Evolutionary conservation across 2,797 vertebrate genomes (phyloP).

Genomic region (Sylvia borin): DNA sequence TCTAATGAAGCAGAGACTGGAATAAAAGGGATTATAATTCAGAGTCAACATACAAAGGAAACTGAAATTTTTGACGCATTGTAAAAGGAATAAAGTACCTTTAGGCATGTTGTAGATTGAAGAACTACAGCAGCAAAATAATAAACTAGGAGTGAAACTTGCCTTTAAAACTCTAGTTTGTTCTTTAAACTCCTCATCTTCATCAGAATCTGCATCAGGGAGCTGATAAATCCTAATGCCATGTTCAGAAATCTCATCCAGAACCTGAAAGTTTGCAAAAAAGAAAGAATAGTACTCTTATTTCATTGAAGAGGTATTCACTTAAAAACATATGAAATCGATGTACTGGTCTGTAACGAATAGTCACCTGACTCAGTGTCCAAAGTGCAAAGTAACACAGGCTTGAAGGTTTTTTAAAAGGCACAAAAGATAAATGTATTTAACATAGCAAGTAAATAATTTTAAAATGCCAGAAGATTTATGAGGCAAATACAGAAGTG

Average conservation of each 20-base stretch:
- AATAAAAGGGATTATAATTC: not conserved
- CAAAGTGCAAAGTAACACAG: not conserved
- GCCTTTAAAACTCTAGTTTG: slow-evolving; percentile 89
- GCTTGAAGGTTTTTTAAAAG: not conserved
- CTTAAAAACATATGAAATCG: not conserved
- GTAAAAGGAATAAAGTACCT: not conserved
- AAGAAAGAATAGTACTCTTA: not conserved
- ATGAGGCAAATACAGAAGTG: not conserved
- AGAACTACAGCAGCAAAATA: not conserved
- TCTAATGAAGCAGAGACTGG: not conserved
- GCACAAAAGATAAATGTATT: not conserved
- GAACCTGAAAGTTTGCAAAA: slow-evolving; percentile 75
- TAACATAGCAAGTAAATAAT: not conserved
- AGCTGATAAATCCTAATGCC: slow-evolving; percentile 92
- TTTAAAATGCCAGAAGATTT: not conserved
- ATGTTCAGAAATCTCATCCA: slow-evolving; percentile 92
- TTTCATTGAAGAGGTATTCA: not conserved
- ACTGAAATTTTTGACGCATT: not conserved
- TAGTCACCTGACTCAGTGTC: not conserved
- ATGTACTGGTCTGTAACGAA: not conserved
- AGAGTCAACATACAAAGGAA: not conserved
- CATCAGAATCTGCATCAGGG: slow-evolving; percentile 91
- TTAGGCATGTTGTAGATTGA: not conserved
- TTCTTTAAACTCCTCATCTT: slow-evolving; percentile 92
- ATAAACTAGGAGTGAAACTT: not conserved